These are phyloP conservation scores for Circaetus gallicus DNA, from an alignment of 2,113 vertebrate genomes.

Conservation along the genomic window DNA sequence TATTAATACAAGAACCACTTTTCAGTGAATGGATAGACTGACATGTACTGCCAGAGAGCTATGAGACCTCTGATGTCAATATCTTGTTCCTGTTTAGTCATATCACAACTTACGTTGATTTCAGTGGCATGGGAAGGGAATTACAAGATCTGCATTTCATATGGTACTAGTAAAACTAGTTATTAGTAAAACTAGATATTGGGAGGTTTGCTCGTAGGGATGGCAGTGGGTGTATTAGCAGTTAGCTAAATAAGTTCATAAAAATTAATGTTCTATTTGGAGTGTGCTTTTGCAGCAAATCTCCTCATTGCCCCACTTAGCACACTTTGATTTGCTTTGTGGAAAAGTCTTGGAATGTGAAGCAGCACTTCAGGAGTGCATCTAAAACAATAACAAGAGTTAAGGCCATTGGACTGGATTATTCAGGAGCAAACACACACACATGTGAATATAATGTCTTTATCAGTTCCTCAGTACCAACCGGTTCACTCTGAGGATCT, in stretches of 20 bases:
- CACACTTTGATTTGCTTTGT: background rate
- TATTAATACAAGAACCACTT: background rate
- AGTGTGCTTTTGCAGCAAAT: background rate
- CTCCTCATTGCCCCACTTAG: background rate
- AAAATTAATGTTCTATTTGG: background rate
- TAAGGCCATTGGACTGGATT: background rate
- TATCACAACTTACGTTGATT: background rate
- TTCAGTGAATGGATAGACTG: background rate
- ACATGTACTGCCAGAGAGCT: background rate
- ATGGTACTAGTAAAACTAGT: background rate
- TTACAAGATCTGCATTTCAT: background rate
- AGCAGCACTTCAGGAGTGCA: background rate
- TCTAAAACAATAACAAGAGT: background rate
- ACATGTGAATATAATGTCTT: background rate
- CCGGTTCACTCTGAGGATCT: background rate
- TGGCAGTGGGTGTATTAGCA: background rate
- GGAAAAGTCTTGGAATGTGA: background rate
- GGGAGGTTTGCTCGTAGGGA: background rate
- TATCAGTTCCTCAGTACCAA: background rate
- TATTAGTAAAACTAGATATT: background rate
- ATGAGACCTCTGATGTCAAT: background rate
- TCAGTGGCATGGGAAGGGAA: background rate
- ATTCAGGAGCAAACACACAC: background rate
- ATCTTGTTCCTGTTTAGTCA: background rate
- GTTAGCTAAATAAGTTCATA: background rate